Percentiles rank a stretch among this genome's conserved stretches.
phyloP scores from a whole-genome alignment of 2,113 vertebrate species.

The Phylloscopus whistleri region DNA sequence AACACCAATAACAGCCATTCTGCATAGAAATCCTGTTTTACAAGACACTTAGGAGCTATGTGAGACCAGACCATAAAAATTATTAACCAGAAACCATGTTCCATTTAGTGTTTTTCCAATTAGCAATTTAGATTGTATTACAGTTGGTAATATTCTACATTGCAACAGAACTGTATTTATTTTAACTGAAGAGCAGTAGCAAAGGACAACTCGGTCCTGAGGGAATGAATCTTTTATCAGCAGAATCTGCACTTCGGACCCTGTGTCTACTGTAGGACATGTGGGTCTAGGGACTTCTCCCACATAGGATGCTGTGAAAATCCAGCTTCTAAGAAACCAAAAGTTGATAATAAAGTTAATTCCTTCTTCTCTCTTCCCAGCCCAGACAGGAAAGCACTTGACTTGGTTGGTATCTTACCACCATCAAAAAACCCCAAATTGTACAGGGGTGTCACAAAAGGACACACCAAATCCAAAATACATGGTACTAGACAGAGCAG shows the following conservation, averaged over 20 bases:
- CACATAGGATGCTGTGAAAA: not conserved
- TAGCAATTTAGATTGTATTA: not conserved
- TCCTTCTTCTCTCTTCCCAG: not conserved
- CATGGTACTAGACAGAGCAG: not conserved
- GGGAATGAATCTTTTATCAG: not conserved
- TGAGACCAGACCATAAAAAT: conserved; percentile 16
- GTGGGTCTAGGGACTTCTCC: not conserved
- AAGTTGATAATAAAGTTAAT: not conserved
- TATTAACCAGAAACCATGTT: conserved; percentile 14
- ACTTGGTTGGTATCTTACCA: not conserved
- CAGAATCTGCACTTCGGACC: not conserved
- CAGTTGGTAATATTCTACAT: not conserved
- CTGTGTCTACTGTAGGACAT: not conserved
- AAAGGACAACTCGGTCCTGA: not conserved
- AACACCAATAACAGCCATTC: not conserved
- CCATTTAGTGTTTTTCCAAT: not conserved
- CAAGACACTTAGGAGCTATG: not conserved
- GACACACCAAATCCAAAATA: not conserved
- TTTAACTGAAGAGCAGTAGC: not conserved
- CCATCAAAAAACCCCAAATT: not conserved
- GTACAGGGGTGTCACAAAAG: not conserved
- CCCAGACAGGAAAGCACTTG: not conserved
- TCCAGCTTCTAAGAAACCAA: not conserved
- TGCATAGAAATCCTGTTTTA: not conserved
- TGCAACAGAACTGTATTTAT: not conserved